Base-by-base conservation (phyloP, 2,888 invertebrate genomes). In the Ferdinandea cuprea region DNA sequence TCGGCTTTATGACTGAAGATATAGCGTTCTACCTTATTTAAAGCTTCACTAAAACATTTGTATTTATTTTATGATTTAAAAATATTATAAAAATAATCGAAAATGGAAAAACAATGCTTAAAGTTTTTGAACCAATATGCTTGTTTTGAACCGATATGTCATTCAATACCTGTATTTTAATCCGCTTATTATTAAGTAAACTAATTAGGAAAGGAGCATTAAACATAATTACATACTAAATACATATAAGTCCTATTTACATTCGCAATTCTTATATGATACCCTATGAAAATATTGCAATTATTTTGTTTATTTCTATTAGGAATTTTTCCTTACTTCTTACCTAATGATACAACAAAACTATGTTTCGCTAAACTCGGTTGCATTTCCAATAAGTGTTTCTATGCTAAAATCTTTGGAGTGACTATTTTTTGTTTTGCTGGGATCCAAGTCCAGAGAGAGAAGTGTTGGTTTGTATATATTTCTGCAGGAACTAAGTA, bases 341-440 rank as follows among this genome's bases (percentile, higher is more conserved):
- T 42, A 66, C 42, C 52, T 59, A 71, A 69, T 28, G 3, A 17
- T 56, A 37, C 46, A 68, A 40, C 50, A 80, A 48, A 71, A 83
- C 78, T 83, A 83, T 78, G 83, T 63, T 85, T 88, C 88, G 79
- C 87, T 88, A 72, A 87, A 77, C 63, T 89, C 89, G 3, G 89
- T 87, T 44, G 87, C 87, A 58, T 87, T 86, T 0, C 91, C 91
- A 74, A 91, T 91, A 71, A 91, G 85, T 3, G 91, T 90, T 85
- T 91, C 91, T 85, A 91, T 91, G 78, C 91, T 91, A 85, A 91
- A 91, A 72, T 91, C 91, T 85, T 89, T 90, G 28, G 90, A 88
- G 74, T 87, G 89, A 15, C 87, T 89, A 54, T 88, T 89, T 68
- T 89, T 87, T 44, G 86, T 87, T 78, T 89, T 88, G 42, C 77